These are phyloP conservation scores for Mechanitis messenoides DNA, from an alignment of 2,888 invertebrate species.

Conservation along the genomic window DNA sequence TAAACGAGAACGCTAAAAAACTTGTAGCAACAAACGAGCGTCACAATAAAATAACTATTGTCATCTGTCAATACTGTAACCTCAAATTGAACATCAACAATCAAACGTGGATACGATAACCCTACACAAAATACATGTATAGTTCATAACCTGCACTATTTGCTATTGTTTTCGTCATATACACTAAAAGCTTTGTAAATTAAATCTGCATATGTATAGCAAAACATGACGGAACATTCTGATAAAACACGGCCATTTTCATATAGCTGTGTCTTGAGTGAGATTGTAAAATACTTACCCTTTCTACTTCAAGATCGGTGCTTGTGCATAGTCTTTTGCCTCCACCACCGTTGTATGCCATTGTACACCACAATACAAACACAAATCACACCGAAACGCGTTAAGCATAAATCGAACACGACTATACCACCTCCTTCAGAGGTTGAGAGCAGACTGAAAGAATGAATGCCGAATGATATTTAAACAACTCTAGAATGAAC, in stretches of 20 bases:
- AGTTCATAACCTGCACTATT: conserved; percentile 14
- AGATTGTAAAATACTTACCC: conserved; percentile 56
- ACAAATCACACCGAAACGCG: conserved; percentile 74
- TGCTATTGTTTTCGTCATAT: conserved; percentile 7
- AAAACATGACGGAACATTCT: conserved; percentile 54
- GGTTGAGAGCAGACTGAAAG: conserved; percentile 65
- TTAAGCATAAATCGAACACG: conserved; percentile 45
- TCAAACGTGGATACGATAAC: conserved; percentile 58
- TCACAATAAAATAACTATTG: conserved; percentile 35
- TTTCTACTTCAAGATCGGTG: conserved; percentile 71
- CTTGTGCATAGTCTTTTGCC: conserved; percentile 74
- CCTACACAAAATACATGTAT: conserved; percentile 34
- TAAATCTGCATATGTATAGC: conserved; percentile 16
- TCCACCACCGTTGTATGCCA: conserved; percentile 84
- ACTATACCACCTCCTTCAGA: conserved; percentile 46
- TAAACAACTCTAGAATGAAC: conserved; percentile 33
- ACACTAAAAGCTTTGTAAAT: conserved; percentile 12
- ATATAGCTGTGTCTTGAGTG: conserved; percentile 47
- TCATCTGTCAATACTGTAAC: conserved; percentile 68
- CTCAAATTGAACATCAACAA: conserved; percentile 69
- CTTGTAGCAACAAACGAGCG: conserved; percentile 25
- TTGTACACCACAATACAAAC: conserved; percentile 79
- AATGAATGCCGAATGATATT: conserved; percentile 48
- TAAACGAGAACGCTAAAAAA: conserved; percentile 29
- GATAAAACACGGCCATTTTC: conserved; percentile 74